Conservation (phyloP, 2,113 vertebrate genomes). For the Nycticryphes semicollaris region DNA sequence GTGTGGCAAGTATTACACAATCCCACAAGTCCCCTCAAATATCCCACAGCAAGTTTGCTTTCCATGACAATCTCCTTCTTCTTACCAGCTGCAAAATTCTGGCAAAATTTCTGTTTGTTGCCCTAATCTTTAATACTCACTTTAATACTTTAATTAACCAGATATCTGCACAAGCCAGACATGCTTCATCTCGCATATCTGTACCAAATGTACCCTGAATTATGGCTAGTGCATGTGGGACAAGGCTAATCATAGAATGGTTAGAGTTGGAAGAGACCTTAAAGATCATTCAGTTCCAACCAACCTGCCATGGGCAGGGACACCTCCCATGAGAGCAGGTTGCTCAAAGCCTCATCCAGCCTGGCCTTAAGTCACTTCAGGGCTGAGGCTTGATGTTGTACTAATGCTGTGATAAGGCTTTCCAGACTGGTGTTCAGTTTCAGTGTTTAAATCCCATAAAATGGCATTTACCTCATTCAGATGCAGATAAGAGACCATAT, state of each 20-base stretch:
- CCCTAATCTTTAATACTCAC: background rate
- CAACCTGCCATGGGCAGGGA: too few species aligned
- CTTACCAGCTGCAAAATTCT: background rate
- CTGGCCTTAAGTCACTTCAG: background rate
- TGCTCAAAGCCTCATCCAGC: too few species aligned
- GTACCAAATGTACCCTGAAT: rapidly evolving
- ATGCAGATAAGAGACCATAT: background rate
- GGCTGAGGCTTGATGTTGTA: rapidly evolving
- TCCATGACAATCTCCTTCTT: background rate
- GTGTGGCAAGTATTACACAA: background rate
- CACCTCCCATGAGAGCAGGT: too few species aligned
- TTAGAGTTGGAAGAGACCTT: too few species aligned
- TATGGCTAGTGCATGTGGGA: background rate
- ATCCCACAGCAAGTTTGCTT: background rate
- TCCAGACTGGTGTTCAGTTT: background rate
- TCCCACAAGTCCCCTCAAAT: background rate
- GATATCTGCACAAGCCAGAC: background rate
- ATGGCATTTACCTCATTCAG: background rate
- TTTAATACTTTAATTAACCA: background rate
- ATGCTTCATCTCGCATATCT: rapidly evolving
- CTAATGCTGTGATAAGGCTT: background rate
- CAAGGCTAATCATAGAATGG: background rate
- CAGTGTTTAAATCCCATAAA: background rate
- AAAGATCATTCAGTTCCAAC: too few species aligned
- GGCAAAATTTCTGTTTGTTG: background rate